Base-by-base conservation (phyloP, 2,888 invertebrate genomes). In the Reticulitermes lucifugus region DNA sequence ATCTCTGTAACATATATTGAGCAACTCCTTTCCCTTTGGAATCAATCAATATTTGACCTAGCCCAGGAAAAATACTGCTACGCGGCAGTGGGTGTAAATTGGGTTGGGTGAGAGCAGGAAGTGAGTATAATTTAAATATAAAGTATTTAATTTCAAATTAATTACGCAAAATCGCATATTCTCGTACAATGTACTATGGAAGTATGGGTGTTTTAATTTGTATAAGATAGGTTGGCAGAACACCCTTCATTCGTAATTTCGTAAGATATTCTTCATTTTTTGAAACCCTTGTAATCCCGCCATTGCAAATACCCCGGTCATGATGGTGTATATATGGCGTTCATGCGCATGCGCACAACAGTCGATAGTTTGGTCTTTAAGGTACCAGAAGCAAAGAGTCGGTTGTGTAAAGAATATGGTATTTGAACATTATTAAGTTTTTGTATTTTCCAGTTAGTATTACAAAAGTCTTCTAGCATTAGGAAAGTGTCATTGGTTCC, bases 1-100 rank as follows among this genome's bases (percentile, higher is more conserved):
- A 43, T 43, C 65, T 22, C 60, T 65, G 77, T 59, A 83, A 73
- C 51, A 41, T 59, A 70, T 77, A 65, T 59, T 29, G 79, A 84
- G 80, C 84, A 83, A 79, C 43, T 59, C 83, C 75, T 85, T 85
- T 85, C 73, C 85, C 83, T 77, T 79, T 75, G 75, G 79, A 85
- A 86, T 85, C 86, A 86, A 86, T 86, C 86, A 86, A 86, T 86
- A 86, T 86, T 86, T 86, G 86, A 86, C 86, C 86, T 85, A 79
- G 84, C 85, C 86, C 86, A 79, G 85, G 86, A 83, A 86, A 86
- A 86, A 86, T 77, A 84, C 80, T 84, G 60, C 83, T 80, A 59
- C 46, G 75, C 55, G 77, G 79, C 35, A 79, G 79, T 43, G 85
- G 85, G 83, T 81, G 80, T 75, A 73, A 82, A 77, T 71, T 85